Evolutionary conservation across 2,888 invertebrate genomes (phyloP), one percentile per base, ranked within the genome.

Genomic region (Cephonodes hylas): DNA sequence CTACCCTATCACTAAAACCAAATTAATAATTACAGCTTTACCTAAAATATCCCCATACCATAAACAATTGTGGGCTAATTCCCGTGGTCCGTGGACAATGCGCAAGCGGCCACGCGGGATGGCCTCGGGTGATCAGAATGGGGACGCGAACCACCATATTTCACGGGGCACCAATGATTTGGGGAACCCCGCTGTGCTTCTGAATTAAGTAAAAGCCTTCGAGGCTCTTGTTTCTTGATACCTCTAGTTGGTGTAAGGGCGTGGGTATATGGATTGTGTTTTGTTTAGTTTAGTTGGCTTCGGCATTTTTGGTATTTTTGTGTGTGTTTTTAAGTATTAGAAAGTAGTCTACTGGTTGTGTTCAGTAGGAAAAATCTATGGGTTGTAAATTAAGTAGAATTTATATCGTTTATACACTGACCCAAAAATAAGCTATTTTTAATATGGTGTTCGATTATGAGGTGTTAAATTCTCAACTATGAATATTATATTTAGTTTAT

Each of bases 131-230:
- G 81, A 81, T 82, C 84, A 79, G 79, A 76, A n/a, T 80, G 75
- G 75, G 72, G 72, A 67, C 70, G 71, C 69, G 69, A 74, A 79
- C 86, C 82, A 85, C 91, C 89, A 92, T 92, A 92, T 91, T 92
- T 92, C 91, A 92, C 91, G 85, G 83, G 77, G 78, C 83, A 72
- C 84, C 84, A 75, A 88, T 85, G 87, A 85, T 88, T 91, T 88
- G 76, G 90, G 91, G 92, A 92, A 94, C 94, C 94, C 94, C 93
- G 94, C 94, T 94, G 94, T 93, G 94, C 94, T 94, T 93, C 94
- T 94, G 94, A 94, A 94, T 94, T 94, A 94, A 94, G 94, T 94
- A 94, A 93, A 94, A 94, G 93, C 94, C 94, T 94, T 91, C 93
- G 93, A 94, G n/a, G 94, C 94, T 93, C 94, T 94, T 93, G 93